Evolutionary conservation across 1,140 invertebrate genomes (phyloP), one percentile per base, ranked within the genome.

Genomic region (Druon quercuslanigerum): DNA sequence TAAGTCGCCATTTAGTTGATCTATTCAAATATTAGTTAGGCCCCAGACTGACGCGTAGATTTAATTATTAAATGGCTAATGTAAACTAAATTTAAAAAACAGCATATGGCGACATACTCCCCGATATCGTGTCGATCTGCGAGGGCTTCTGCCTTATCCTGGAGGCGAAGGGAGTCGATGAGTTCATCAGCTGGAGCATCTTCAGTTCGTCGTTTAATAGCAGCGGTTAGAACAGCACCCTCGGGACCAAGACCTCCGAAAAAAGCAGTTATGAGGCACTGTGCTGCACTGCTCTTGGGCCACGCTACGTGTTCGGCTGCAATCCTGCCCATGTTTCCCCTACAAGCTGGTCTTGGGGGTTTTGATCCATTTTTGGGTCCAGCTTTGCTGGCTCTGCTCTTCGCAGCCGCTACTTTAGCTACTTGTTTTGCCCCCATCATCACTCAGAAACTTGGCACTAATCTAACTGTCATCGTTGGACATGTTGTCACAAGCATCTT

Each of bases 121-220:
- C 94, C 94, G 40, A 92, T 94, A 79, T 90, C 93, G 60, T 85
- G 91, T 83, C 86, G 93, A 81, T 92, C 93, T 74, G 79, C 92
- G 50, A 83, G 93, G 82, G 90, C 93, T 77, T 80, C 92, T 74
- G 77, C 87, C 0, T 75, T 87, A 17, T 87, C 89, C 0, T 90
- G 90, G 76, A 90, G 93, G 17, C 89, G 94, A 71, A 90, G 93
- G 2, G 94, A 95, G 70, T 95, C 94, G 2, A 92, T 94, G 83
- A 93, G 93, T 7, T 95, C 94, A 4, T 95, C 94, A 3, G 93
- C 94, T 11, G 94, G 94, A 0, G 93, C 94, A 0, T 94, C 94
- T 0, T 95, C 94, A 1, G 94, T 95, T 0, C 92, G 94, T 8
- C 90, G 94, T 0, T 88, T 95, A 0, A 93, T 95, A n/a, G 92